Percentiles rank a stretch among this genome's conserved stretches.
Evolutionary conservation across 2,888 invertebrate species (phyloP).

Genomic region (Orchesella flavescens): DNA sequence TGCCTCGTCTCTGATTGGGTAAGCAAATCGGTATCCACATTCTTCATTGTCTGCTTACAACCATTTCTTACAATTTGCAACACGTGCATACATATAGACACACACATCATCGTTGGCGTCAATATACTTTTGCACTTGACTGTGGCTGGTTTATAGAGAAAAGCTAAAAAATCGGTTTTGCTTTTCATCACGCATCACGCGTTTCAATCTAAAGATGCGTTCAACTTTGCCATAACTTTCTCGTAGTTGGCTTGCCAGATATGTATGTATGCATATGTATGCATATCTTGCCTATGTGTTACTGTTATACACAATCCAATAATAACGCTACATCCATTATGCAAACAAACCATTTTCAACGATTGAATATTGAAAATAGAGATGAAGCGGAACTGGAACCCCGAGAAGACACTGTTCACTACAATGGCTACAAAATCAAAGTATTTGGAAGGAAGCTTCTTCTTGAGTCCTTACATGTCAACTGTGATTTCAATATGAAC

Average conservation of each 20-base stretch:
- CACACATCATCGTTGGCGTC: too few relatives aligned
- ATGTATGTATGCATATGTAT: neutral
- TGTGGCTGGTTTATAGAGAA: too few relatives aligned
- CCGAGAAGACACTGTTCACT: conserved; percentile 56
- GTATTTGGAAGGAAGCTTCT: conserved; percentile 53
- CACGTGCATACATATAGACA: too few relatives aligned
- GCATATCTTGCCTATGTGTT: neutral
- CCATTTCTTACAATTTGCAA: too few relatives aligned
- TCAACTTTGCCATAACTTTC: neutral
- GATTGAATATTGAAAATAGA: conserved; percentile 44
- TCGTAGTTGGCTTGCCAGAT: neutral
- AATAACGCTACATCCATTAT: conserved; percentile 47
- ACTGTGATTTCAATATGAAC: conserved; percentile 47
- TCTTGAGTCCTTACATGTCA: conserved; percentile 60
- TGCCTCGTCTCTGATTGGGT: conserved; percentile 48
- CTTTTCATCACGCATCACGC: too few relatives aligned
- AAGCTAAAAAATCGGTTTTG: too few relatives aligned
- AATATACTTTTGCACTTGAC: too few relatives aligned
- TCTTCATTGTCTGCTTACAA: neutral
- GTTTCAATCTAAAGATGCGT: too few relatives aligned
- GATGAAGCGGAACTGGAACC: conserved; percentile 55
- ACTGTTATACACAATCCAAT: neutral
- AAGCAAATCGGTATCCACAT: conserved; percentile 26
- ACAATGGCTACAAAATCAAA: conserved; percentile 60
- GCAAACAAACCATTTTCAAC: conserved; percentile 52